These are phyloP conservation scores for Macrotus californicus DNA, from an alignment of 2,113 vertebrate genomes.

Conservation along the genomic window DNA sequence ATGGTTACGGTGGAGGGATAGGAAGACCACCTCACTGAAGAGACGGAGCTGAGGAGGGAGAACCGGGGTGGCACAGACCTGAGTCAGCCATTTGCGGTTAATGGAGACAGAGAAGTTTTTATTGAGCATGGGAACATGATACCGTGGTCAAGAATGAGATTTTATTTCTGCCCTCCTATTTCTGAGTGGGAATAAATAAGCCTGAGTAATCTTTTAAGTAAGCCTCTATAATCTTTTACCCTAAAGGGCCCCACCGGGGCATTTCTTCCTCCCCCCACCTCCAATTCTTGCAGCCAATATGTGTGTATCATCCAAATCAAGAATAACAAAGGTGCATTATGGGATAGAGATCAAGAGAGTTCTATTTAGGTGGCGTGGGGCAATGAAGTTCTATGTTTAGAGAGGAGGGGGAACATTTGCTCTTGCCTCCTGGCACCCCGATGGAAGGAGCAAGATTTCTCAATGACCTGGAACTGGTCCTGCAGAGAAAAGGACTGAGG, in stretches of 20 bases:
- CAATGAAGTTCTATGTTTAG: background rate
- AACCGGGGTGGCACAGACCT: background rate
- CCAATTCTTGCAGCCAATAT: background rate
- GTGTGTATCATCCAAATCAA: background rate
- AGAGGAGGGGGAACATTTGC: background rate
- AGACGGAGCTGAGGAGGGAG: background rate
- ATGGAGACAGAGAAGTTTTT: background rate
- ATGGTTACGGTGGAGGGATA: too few relatives aligned
- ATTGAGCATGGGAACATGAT: too few relatives aligned
- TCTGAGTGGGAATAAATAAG: background rate
- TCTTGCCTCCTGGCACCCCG: background rate
- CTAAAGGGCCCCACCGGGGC: background rate
- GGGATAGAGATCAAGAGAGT: background rate
- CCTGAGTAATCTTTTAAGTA: too few relatives aligned
- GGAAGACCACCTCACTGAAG: background rate
- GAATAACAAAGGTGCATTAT: background rate
- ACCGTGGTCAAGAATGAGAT: background rate
- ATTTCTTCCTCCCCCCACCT: background rate
- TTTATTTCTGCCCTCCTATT: background rate
- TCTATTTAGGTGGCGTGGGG: too few relatives aligned
- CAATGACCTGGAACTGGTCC: background rate
- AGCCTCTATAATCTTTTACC: background rate
- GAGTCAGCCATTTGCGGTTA: background rate
- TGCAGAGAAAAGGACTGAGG: background rate
- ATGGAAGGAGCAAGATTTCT: background rate